phyloP scores from a whole-genome alignment of 35 echinoderm and acorn worm species.

The Apostichopus californicus region DNA sequence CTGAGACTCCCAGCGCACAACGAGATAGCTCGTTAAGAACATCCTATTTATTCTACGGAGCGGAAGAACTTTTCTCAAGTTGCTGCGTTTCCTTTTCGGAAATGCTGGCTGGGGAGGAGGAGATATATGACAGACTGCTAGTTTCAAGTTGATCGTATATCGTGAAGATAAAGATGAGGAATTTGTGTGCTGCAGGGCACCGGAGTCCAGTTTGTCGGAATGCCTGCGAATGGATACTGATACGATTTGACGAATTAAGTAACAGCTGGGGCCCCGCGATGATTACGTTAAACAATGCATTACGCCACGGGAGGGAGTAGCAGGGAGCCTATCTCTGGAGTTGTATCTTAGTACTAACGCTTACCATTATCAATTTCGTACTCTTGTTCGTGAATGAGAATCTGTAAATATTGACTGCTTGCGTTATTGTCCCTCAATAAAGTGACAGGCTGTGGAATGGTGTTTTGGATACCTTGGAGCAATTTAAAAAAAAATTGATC shows the following conservation, averaged over 20 bases:
- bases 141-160: background rate
- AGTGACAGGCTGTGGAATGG: too few relatives aligned
- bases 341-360: background rate
- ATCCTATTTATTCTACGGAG: background rate
- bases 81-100: background rate
- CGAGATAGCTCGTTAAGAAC: background rate
- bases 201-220: conserved; percentile 23
- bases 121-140: background rate
- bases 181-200: background rate
- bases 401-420: background rate
- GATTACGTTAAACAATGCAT: conserved; percentile 37
- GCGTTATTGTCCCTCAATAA: background rate
- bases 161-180: background rate
- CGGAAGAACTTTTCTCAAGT: background rate
- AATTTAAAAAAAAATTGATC: too few relatives aligned
- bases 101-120: background rate
- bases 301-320: conserved; percentile 22
- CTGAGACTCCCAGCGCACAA: background rate
- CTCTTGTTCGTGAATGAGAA: background rate
- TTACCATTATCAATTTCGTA: background rate
- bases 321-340: background rate
- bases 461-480: background rate
- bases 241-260: conserved; percentile 39
- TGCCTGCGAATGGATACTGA: conserved; percentile 32
- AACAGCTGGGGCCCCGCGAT: conserved; percentile 14